Conservation (phyloP, 2,888 invertebrate genomes). For the Volucella bombylans region DNA sequence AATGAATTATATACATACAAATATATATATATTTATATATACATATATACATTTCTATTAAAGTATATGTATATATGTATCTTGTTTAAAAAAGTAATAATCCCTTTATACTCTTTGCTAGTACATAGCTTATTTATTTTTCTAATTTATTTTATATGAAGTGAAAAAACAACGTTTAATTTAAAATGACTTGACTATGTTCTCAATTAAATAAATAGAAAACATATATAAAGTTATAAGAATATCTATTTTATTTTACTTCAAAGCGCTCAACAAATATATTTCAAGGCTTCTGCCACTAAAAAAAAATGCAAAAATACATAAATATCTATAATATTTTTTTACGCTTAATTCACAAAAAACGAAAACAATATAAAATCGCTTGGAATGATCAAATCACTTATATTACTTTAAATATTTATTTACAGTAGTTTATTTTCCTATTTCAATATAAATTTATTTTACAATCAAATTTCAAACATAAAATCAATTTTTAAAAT, state of each 20-base stretch:
- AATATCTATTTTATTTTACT: slow-evolving; percentile 43
- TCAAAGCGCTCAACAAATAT: slow-evolving; percentile 71
- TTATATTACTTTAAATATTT: slow-evolving; percentile 67
- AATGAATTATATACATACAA: slow-evolving; percentile 75
- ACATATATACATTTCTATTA: too few species aligned
- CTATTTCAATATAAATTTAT: slow-evolving; percentile 46
- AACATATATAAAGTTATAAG: slow-evolving; percentile 57
- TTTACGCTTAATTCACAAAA: slow-evolving; percentile 71
- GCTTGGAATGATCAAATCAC: slow-evolving; percentile 73
- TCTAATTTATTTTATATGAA: slow-evolving; percentile 61
- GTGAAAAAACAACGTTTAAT: slow-evolving; percentile 38
- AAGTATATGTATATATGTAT: slow-evolving; percentile 45
- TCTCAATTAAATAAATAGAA: slow-evolving; percentile 36
- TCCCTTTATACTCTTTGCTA: slow-evolving; percentile 74
- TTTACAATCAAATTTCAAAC: slow-evolving; percentile 49
- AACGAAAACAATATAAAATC: slow-evolving; percentile 56
- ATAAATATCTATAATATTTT: slow-evolving; percentile 57
- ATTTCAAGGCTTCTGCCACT: slow-evolving; percentile 70
- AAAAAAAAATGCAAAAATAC: slow-evolving; percentile 66
- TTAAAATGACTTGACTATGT: slow-evolving; percentile 25
- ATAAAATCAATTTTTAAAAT: slow-evolving; percentile 25
- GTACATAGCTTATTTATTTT: slow-evolving; percentile 70
- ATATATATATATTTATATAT: not conserved
- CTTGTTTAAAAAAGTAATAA: slow-evolving; percentile 62
- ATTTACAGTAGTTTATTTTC: slow-evolving; percentile 61